Evolutionary conservation across 2,113 vertebrate species (phyloP).

Genomic region (Jacana jacana): DNA sequence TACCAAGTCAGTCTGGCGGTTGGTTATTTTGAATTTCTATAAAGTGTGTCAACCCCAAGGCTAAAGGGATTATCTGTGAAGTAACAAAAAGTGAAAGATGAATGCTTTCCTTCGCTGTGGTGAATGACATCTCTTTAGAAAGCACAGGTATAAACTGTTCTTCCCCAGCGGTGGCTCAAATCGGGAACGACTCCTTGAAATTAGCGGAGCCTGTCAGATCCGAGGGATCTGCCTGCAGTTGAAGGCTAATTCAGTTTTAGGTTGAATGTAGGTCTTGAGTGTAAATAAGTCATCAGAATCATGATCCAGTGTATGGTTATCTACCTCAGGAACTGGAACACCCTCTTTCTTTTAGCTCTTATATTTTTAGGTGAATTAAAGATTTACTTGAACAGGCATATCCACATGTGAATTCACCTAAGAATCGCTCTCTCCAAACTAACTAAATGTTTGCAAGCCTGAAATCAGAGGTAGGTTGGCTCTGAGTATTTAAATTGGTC

Average conservation of each 20-base stretch:
- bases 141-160: not conserved
- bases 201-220: not conserved
- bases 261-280: not conserved
- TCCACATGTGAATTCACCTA: not conserved
- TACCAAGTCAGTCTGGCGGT: not conserved
- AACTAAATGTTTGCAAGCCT: not conserved
- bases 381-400: not conserved
- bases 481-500: not conserved
- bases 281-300: not conserved
- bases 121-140: not conserved
- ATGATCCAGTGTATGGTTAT: not conserved
- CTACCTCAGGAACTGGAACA: not conserved
- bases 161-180: not conserved
- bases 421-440: not conserved
- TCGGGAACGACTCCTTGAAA: not conserved
- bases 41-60: not conserved
- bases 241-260: not conserved
- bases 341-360: not conserved
- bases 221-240: not conserved
- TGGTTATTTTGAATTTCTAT: constrained; percentile 35
- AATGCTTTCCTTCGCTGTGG: not conserved
- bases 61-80: constrained; percentile 34
- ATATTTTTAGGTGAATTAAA: not conserved
- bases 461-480: not conserved
- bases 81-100: not conserved